Conservation (phyloP, 1,140 invertebrate species). For the Drosophila funebris region DNA sequence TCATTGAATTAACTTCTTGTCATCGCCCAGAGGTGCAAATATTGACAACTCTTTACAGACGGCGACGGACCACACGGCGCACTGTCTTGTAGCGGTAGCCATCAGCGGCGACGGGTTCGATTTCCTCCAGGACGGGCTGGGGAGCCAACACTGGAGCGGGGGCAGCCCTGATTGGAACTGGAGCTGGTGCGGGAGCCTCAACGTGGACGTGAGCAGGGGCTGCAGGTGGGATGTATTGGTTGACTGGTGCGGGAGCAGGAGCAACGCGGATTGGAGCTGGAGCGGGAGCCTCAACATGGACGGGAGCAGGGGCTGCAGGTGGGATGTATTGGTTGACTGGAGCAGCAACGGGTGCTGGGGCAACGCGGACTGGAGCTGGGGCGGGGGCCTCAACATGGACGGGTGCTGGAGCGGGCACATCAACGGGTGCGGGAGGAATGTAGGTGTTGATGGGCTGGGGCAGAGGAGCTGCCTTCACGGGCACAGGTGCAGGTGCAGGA, state of each 20-base stretch:
- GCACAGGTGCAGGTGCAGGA: constrained; percentile 40
- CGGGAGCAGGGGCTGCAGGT: background rate
- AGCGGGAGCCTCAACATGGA: background rate
- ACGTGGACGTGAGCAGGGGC: no score
- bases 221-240: background rate
- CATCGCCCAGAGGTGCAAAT: constrained; percentile 1
- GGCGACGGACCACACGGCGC: constrained; percentile 68
- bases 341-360: constrained; percentile 1
- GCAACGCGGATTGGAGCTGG: constrained; percentile 39
- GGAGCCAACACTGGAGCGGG: constrained; percentile 49
- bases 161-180: constrained; percentile 14
- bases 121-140: constrained; percentile 66
- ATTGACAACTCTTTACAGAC: constrained; percentile 39
- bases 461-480: constrained; percentile 26
- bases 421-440: constrained; percentile 49
- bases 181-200: background rate
- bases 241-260: constrained; percentile 15
- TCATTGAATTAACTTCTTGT: constrained; percentile 51
- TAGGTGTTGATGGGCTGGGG: constrained; percentile 44
- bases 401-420: constrained; percentile 52
- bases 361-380: constrained; percentile 39
- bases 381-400: constrained; percentile 12
- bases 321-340: constrained; percentile 29
- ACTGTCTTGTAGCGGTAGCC: constrained; percentile 76
- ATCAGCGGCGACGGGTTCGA: constrained; percentile 64